phyloP scores from a whole-genome alignment of 2,797 vertebrate genomes.

The Tamandua tetradactyla region DNA sequence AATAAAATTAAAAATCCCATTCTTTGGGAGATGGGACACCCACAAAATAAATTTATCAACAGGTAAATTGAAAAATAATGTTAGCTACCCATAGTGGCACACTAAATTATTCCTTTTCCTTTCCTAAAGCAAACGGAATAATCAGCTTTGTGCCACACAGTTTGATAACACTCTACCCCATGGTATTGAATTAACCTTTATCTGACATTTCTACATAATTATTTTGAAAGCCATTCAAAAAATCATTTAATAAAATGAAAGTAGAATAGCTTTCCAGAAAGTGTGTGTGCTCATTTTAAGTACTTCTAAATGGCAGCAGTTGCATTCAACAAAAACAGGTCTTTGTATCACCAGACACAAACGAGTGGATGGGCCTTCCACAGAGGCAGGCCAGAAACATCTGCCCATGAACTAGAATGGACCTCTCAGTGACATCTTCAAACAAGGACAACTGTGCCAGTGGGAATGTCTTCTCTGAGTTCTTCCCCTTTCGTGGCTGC shows the following conservation, averaged over 20 bases:
- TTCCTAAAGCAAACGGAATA: slow-evolving; percentile 69
- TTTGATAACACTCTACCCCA: slow-evolving; percentile 43
- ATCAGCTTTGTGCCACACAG: slow-evolving; percentile 59
- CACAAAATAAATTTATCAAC: slow-evolving; percentile 48
- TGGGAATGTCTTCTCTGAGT: not conserved
- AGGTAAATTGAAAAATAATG: slow-evolving; percentile 64
- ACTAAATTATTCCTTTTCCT: slow-evolving; percentile 68
- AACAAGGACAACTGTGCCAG: not conserved
- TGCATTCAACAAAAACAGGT: slow-evolving; percentile 45
- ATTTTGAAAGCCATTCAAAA: slow-evolving; percentile 75
- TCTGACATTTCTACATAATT: slow-evolving; percentile 77
- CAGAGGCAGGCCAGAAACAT: not conserved
- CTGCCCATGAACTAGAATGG: not conserved
- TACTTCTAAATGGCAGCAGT: slow-evolving; percentile 46
- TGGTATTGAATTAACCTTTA: slow-evolving; percentile 81
- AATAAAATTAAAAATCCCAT: not conserved
- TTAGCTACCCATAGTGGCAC: not conserved
- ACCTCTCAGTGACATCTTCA: slow-evolving; percentile 37
- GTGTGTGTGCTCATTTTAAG: slow-evolving; percentile 56
- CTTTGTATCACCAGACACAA: slow-evolving; percentile 42
- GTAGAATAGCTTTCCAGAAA: slow-evolving; percentile 67
- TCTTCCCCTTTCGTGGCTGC: not conserved
- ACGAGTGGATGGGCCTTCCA: not conserved
- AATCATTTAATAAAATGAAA: slow-evolving; percentile 81
- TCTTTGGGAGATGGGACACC: slow-evolving; percentile 16